phyloP scores from a whole-genome alignment of 2,888 invertebrate species.

The Drosophila fulvimacula region DNA sequence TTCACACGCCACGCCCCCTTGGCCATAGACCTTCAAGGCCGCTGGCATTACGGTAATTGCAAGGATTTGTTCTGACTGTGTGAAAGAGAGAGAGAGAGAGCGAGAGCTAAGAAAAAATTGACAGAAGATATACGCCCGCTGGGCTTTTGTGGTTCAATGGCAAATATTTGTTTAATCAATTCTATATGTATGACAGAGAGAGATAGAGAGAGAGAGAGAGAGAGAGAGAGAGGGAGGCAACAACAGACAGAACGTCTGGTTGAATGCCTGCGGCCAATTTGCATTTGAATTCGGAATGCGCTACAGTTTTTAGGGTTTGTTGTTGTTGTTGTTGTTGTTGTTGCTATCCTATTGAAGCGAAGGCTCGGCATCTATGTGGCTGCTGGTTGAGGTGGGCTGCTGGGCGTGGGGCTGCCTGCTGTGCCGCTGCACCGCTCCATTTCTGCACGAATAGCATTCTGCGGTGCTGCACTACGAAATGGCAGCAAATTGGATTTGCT shows the following conservation, averaged over 20 bases:
- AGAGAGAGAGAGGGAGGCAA: background rate
- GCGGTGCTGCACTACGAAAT: slow-evolving; percentile 67
- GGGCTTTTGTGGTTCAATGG: slow-evolving; percentile 54
- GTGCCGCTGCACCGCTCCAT: slow-evolving; percentile 29
- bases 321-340: slow-evolving; percentile 1
- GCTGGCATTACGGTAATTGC: slow-evolving; percentile 75
- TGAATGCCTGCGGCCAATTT: slow-evolving; percentile 75
- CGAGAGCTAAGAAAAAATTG: slow-evolving; percentile 1
- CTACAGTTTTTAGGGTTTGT: slow-evolving; percentile 32
- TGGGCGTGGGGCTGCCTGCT: background rate
- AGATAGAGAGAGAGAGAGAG: too few species aligned
- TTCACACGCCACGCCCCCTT: slow-evolving; percentile 13
- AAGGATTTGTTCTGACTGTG: slow-evolving; percentile 60
- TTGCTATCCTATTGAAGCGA: slow-evolving; percentile 3
- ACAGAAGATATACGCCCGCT: slow-evolving; percentile 19
- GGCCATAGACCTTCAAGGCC: slow-evolving; percentile 57
- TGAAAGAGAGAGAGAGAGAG: background rate
- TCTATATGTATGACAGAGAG: slow-evolving; percentile 42
- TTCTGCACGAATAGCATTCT: slow-evolving; percentile 36
- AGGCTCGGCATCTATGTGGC: slow-evolving; percentile 6
- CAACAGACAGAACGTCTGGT: slow-evolving; percentile 33
- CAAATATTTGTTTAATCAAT: slow-evolving; percentile 78
- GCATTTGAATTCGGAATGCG: slow-evolving; percentile 60
- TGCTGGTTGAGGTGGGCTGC: background rate
- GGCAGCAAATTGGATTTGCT: slow-evolving; percentile 66